Evolutionary conservation across 1,140 invertebrate genomes (phyloP).

Genomic region (Drosophila gunungcola): DNA sequence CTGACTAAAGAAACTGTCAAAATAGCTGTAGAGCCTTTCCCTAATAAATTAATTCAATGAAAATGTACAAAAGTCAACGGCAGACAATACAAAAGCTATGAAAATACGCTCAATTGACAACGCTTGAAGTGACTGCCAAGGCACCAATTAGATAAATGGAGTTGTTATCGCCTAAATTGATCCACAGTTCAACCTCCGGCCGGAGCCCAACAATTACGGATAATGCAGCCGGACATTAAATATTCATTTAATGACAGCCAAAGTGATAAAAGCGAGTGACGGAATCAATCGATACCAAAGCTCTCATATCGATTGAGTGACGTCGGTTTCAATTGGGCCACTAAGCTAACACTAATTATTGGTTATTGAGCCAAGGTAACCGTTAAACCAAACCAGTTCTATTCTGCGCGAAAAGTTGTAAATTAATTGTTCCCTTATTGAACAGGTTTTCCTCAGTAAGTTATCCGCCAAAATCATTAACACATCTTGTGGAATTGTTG

Average conservation of each 20-base stretch:
- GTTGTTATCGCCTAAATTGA: conserved; percentile 49
- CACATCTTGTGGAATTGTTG: conserved; percentile 36
- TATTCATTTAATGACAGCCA: conserved; percentile 68
- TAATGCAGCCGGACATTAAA: conserved; percentile 65
- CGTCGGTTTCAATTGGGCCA: conserved; percentile 7
- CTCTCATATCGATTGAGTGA: conserved; percentile 17
- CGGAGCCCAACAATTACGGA: conserved; percentile 27
- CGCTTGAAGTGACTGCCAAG: conserved; percentile 29
- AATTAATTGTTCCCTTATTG: conserved; percentile 31
- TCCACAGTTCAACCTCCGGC: conserved; percentile 28
- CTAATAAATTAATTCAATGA: conserved; percentile 16
- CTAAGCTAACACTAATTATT: conserved; percentile 1
- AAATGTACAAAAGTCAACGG: conserved; percentile 10
- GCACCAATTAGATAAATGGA: conserved; percentile 46
- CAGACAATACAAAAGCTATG: conserved; percentile 12
- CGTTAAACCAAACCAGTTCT: conserved; percentile 10
- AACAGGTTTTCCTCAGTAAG: conserved; percentile 17
- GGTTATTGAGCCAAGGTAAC: conserved; percentile 10
- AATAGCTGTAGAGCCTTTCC: neutral
- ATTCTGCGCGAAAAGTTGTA: conserved; percentile 14
- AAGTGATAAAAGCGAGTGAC: conserved; percentile 43
- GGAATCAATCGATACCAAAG: conserved; percentile 57
- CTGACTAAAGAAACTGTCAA: neutral
- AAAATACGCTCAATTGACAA: conserved; percentile 25
- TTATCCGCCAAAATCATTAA: conserved; percentile 31